Conservation (phyloP, 2,113 vertebrate species). For the Hippocampus mohnikei region DNA sequence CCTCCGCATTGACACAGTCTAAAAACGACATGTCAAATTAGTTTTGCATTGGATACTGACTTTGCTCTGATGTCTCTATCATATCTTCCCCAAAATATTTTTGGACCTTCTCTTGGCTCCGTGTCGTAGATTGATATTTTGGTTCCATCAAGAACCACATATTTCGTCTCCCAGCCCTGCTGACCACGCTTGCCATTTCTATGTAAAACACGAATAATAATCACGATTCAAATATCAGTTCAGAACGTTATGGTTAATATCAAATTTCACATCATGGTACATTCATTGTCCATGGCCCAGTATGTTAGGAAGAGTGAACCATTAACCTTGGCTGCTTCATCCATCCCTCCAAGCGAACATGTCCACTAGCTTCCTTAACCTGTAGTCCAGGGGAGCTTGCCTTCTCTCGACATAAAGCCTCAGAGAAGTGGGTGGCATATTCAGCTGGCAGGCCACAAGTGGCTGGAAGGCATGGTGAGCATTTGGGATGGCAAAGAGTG, state of each 20-base stretch:
- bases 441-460: constrained; percentile 93
- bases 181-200: constrained; percentile 95
- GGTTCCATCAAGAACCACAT: constrained; percentile 93
- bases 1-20: constrained; percentile 85
- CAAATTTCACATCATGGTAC: background rate
- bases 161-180: constrained; percentile 96
- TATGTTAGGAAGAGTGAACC: background rate
- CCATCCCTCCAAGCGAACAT: constrained; percentile 92
- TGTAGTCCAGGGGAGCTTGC: constrained; percentile 90
- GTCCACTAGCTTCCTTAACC: constrained; percentile 85
- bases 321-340: constrained; percentile 96
- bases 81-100: background rate
- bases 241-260: background rate
- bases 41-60: background rate
- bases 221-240: background rate
- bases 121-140: constrained; percentile 90
- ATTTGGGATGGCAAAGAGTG: constrained; percentile 96
- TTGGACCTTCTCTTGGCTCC: constrained; percentile 89
- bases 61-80: background rate
- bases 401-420: constrained; percentile 93
- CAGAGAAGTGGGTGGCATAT: constrained; percentile 90
- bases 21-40: constrained; percentile 11
- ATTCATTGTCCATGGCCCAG: background rate
- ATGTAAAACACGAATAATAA: constrained; percentile 20
- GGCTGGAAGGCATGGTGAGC: constrained; percentile 92